Conservation (phyloP, 2,888 invertebrate species). For the Creontiades dilutus region DNA sequence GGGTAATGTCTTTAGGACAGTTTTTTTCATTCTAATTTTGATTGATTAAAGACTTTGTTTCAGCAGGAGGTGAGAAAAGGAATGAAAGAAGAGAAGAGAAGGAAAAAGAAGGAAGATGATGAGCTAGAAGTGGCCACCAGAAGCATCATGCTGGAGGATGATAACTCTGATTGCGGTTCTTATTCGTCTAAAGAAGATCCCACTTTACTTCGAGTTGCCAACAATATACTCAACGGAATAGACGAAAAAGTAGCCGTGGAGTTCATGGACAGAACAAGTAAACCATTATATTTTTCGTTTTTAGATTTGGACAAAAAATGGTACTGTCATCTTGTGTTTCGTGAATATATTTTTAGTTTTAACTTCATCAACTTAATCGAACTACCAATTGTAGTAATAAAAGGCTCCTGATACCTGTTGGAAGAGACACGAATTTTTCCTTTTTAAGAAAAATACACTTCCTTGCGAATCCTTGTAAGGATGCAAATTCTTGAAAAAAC, state of each 20-base stretch:
- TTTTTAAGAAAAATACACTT: too few relatives aligned
- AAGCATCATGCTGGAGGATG: conserved; percentile 73
- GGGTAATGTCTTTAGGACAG: too few relatives aligned
- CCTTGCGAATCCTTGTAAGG: too few relatives aligned
- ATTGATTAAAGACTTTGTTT: conserved; percentile 57
- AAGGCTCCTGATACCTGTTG: too few relatives aligned
- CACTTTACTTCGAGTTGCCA: conserved; percentile 80
- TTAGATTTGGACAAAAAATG: too few relatives aligned
- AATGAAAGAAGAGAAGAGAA: conserved; percentile 66
- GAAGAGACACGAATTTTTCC: too few relatives aligned
- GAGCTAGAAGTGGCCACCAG: conserved; percentile 73
- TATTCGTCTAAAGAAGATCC: conserved; percentile 69
- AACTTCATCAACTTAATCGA: too few relatives aligned
- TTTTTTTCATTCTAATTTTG: neutral
- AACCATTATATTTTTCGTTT: neutral
- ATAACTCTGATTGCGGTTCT: conserved; percentile 36
- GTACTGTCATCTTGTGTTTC: too few relatives aligned
- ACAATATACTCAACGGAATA: conserved; percentile 82
- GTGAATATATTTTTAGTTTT: too few relatives aligned
- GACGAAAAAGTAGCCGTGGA: conserved; percentile 83
- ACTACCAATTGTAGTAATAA: too few relatives aligned
- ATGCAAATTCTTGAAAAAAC: too few relatives aligned
- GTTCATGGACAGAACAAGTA: conserved; percentile 75
- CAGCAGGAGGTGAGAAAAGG: conserved; percentile 73
- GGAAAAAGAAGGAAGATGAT: conserved; percentile 71